Evolutionary conservation across 2,113 vertebrate genomes (phyloP).

Genomic region (Bothrops jararaca): DNA sequence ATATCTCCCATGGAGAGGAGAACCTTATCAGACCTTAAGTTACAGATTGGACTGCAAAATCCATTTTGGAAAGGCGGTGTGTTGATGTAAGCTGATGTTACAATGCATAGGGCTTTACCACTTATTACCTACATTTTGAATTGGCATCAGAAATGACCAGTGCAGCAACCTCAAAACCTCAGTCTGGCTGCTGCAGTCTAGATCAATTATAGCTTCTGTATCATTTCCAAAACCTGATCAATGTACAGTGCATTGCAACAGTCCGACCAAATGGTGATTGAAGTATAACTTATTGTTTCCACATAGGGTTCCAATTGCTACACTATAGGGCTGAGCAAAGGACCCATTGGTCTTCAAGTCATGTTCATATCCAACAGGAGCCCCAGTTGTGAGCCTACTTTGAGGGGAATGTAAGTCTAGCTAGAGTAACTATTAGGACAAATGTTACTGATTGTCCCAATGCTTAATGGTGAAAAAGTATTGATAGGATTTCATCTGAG

Average conservation of each 20-base stretch:
- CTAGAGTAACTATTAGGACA: not conserved
- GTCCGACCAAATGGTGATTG: not conserved
- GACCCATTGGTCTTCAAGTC: not conserved
- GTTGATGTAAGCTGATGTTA: not conserved
- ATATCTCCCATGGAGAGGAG: not conserved
- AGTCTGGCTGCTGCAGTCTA: not conserved
- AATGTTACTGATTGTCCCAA: not conserved
- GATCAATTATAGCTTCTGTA: not conserved
- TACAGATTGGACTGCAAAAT: not conserved
- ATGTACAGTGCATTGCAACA: not conserved
- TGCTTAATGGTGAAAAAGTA: not conserved
- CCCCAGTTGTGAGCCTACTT: not conserved
- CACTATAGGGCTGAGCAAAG: not conserved
- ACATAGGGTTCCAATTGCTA: not conserved
- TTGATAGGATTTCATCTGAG: not conserved
- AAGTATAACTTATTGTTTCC: not conserved
- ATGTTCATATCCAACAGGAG: not conserved
- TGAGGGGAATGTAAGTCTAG: not conserved
- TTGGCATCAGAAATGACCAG: not conserved
- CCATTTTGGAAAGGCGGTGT: not conserved
- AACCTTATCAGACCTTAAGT: not conserved
- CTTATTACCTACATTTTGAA: not conserved
- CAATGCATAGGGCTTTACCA: not conserved
- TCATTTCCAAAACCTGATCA: not conserved
- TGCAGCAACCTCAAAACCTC: not conserved